phyloP scores from a whole-genome alignment of 37 sponge, comb jelly and placozoan species.

The Geodia barretti region DNA sequence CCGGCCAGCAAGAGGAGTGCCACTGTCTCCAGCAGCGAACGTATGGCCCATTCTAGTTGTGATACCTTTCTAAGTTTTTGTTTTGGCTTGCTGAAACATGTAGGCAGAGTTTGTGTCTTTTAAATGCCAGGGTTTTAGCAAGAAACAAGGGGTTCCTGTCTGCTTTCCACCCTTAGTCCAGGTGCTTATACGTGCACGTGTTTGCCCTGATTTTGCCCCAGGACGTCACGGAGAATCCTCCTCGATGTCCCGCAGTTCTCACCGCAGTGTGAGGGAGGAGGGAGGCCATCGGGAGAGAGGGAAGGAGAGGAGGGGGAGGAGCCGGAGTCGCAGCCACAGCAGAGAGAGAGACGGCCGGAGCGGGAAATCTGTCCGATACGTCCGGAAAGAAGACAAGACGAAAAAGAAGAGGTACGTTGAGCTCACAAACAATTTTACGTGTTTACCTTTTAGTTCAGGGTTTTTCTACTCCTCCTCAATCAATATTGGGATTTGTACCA shows the following conservation, averaged over 20 bases:
- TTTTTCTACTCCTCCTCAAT: too few species aligned
- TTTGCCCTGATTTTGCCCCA: too few species aligned
- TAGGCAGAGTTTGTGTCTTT: too few species aligned
- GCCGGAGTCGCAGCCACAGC: not conserved
- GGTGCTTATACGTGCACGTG: too few species aligned
- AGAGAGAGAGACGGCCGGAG: constrained; percentile 12
- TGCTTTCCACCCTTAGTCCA: too few species aligned
- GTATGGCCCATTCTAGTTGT: too few species aligned
- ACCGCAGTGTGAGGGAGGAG: constrained; percentile 8
- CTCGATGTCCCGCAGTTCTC: not conserved
- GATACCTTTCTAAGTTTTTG: not conserved
- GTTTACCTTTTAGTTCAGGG: too few species aligned
- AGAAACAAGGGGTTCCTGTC: too few species aligned
- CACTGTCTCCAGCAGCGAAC: not conserved
- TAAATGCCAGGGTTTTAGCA: too few species aligned
- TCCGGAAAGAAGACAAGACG: constrained; percentile 12
- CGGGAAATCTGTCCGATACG: not conserved
- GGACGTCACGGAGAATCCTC: not conserved
- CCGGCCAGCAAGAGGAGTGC: not conserved
- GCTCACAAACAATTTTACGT: too few species aligned
- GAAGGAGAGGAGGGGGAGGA: constrained; percentile 29
- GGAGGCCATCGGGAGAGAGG: constrained; percentile 4
- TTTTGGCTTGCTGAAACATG: too few species aligned
- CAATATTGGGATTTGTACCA: too few species aligned
- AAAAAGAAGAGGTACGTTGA: constrained; percentile 24